Base-by-base conservation (phyloP, 2,797 vertebrate genomes). In the Aphelocoma californica region DNA sequence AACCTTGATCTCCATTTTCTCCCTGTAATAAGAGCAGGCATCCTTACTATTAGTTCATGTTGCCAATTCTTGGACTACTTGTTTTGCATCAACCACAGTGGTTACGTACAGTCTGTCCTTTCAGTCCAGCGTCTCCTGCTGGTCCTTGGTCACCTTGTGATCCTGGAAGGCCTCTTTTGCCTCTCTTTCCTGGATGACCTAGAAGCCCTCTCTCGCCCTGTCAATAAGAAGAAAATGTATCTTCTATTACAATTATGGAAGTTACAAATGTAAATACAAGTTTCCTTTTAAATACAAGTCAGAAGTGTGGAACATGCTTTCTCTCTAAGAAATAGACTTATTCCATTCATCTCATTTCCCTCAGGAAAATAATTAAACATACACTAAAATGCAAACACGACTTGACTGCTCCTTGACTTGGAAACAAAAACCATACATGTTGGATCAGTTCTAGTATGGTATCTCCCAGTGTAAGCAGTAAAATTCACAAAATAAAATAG, bases 181-280 rank as follows among this genome's bases (percentile, higher is more conserved):
- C 99, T 44, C 94, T 87, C 42, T 97, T 92, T 81, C 99, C 99
- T 72, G 98, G 98, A 83, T 99, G 98, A 54, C 99, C 99, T 32
- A 81, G 95, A 69, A 99, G 97, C 54, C 99, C 99, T 79, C 67
- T 96, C 72, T 99, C 99, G 65, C 99, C 99, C 99, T 99, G 86
- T 51, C n/a, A 86, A 91, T 15, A 91, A 24, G 79, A 61, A 95
- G 29, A 95, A 77, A 95, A 48, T 12, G 3, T 16, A 74, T 9
- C 12, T 50, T 66, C 79, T 31, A 51, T 80, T 72, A 95, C 54
- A 48, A 38, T 64, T 80, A 54, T 29, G 29, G 48, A 36, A 58
- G 54, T 67, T 71, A 50, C 66, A 88, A 29, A 50, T 44, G 7
- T 53, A 86, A 72, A 64, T 36, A 67, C 10, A 57, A 9, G 36